Evolutionary conservation across 2,888 invertebrate species (phyloP).

Genomic region (Chaitophorus viminalis): DNA sequence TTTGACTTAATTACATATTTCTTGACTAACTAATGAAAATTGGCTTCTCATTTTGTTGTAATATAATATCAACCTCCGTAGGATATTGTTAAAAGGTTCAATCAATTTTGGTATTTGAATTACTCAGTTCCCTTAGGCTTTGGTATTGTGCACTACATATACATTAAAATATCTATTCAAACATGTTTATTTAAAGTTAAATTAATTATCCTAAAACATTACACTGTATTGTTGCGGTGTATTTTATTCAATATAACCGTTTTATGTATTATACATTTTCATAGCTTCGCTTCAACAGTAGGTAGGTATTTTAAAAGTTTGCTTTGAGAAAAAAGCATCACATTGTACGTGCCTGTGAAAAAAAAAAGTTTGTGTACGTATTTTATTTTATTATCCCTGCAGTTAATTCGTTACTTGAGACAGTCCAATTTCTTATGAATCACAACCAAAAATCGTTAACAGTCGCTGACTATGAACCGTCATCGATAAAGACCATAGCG

Average conservation of each 20-base stretch:
- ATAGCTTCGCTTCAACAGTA: neutral
- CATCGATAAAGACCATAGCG: neutral
- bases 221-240: neutral
- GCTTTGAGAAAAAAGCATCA: neutral
- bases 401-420: neutral
- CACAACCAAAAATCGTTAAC: neutral
- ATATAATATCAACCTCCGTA: neutral
- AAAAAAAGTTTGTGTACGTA: no score
- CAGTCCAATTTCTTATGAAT: neutral
- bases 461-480: neutral
- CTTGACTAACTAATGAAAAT: neutral
- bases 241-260: neutral
- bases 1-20: neutral
- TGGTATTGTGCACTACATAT: neutral
- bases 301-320: neutral
- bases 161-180: neutral
- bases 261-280: neutral
- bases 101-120: slow-evolving; percentile 18
- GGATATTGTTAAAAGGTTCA: slow-evolving; percentile 1
- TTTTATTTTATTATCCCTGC: neutral
- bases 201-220: slow-evolving; percentile 10
- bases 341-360: neutral
- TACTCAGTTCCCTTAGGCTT: neutral
- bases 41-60: neutral
- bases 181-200: slow-evolving; percentile 3